Conservation (phyloP, 2,888 invertebrate species). For the Esperia sulphurella region DNA sequence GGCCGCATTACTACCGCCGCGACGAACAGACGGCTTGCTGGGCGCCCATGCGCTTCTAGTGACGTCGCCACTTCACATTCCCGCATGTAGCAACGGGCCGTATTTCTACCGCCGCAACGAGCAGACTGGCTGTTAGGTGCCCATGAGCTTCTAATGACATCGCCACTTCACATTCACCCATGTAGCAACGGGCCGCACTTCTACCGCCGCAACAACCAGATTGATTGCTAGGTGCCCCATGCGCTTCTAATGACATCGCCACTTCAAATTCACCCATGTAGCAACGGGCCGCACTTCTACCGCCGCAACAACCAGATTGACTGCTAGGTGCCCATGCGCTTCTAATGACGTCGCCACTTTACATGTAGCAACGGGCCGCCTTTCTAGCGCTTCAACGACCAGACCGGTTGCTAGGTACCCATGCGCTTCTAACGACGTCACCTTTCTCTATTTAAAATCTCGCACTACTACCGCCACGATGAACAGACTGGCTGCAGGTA, state of each 20-base stretch:
- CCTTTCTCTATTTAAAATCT: neutral
- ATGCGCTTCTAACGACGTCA: slow-evolving; percentile 45
- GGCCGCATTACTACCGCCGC: slow-evolving; percentile 93
- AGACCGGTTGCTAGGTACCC: slow-evolving; percentile 89
- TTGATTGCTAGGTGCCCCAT: slow-evolving; percentile 90
- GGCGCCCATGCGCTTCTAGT: slow-evolving; percentile 86
- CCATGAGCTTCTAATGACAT: too few species aligned
- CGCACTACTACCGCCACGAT: neutral
- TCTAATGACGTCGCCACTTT: slow-evolving; percentile 49
- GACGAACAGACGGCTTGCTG: slow-evolving; percentile 92
- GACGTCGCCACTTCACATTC: neutral
- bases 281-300: slow-evolving; percentile 94
- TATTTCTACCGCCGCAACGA: neutral
- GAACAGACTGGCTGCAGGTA: neutral
- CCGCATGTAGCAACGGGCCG: neutral
- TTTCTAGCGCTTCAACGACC: slow-evolving; percentile 93
- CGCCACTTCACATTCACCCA: too few species aligned
- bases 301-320: slow-evolving; percentile 92
- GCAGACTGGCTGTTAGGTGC: slow-evolving; percentile 1
- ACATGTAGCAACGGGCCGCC: slow-evolving; percentile 80
- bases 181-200: slow-evolving; percentile 91
- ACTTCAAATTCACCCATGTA: neutral
- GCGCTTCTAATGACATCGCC: slow-evolving; percentile 76
- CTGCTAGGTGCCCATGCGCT: slow-evolving; percentile 89
- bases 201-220: slow-evolving; percentile 92